Base-by-base conservation (phyloP, 1,140 invertebrate genomes). In the Microplitis mediator region DNA sequence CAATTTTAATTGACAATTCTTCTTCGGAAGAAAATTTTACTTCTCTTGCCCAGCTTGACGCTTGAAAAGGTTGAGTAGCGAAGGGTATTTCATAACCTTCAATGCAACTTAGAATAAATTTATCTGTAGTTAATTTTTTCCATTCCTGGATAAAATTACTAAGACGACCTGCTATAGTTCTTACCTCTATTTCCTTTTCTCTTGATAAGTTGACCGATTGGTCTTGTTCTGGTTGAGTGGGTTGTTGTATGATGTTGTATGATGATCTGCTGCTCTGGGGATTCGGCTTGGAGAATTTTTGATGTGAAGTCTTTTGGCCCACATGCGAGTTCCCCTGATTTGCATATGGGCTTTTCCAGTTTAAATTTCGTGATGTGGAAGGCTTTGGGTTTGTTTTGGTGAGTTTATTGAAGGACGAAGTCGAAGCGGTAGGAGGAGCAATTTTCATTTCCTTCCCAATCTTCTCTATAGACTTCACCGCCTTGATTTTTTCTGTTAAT, bases 401-500 rank as follows among this genome's bases (percentile, higher is more conserved):
- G 14, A 52, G 16, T 14, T 23, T 61, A 14, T 11, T 14, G n/a
- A 56, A 6, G 4, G 56, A 0, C n/a, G 69, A 39, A 61, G 56
- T 13, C n/a, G 13, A 9, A 8, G 63, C 16, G 2, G 35, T 50
- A 52, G 56, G 69, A 14, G 32, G 39, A 36, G 35, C 6, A 6
- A 4, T 36, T 31, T 70, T 70, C 56, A 70, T 14, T 23, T 70
- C 69, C 16, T 70, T 70, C 13, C 69, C 69, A 4, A 61, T 35
- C 39, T 70, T 70, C 60, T 70, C 56, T n/a, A 45, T 36, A n/a
- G 69, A 70, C 16, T 62, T 61, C 6, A 56, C 69, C 6, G 69
- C 14, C 14, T 62, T 70, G 5, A 70, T 62, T 39, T 35, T 9
- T 11, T 70, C 69, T 34, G 32, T 60, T 1, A 70, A 45, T 16